Base-by-base conservation (phyloP, 2,888 invertebrate species). In the Epistrophe eligans region DNA sequence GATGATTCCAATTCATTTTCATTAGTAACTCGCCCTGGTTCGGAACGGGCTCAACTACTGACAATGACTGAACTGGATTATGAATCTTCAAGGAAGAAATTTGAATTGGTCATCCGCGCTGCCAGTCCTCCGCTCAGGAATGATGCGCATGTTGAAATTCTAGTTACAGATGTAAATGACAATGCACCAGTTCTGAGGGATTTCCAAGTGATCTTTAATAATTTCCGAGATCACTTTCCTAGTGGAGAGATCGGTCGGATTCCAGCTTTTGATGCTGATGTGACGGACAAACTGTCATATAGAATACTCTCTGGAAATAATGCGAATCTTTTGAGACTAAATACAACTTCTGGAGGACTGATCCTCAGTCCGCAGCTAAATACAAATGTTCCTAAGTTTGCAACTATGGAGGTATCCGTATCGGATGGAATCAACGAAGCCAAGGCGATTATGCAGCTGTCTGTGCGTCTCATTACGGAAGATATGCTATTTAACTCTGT, bases 401-500 rank as follows among this genome's bases (percentile, higher is more conserved):
- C 98, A 4, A 97, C 97, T 0, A 98, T 99, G 97, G 97, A 98
- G 92, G 96, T 99, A 38, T 97, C 97, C 35, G 99, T 99, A 0
- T 95, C 97, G 84, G 99, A 99, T 93, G 98, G 99, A 0, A 96
- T 98, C 10, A 99, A 99, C 93, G 98, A 98, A 92, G 96, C 97
- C 0, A 97, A 97, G 92, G 98, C 99, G 0, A 96, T 97, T 89
- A 98, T 99, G 97, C 97, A 97, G 83, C 94, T 99, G 0, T 96
- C 96, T 0, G 98, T 99, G 0, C 95, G 98, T 1, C 94, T 99
- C 38, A 97, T 99, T 81, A 98, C 98, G 0, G 97, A 98, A 91
- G 97, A 98, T 89, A 99, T 99, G 98, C 93, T 99, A 1, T 96
- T 96, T 91, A 98, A 98, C 92, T 98, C 98, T 0, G 98, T 99